A percentile compares a stretch with the other conserved stretches of the same genome.
These are phyloP conservation scores for Drosophila greeni DNA, from an alignment of 2,888 invertebrate genomes.

Conservation along the genomic window DNA sequence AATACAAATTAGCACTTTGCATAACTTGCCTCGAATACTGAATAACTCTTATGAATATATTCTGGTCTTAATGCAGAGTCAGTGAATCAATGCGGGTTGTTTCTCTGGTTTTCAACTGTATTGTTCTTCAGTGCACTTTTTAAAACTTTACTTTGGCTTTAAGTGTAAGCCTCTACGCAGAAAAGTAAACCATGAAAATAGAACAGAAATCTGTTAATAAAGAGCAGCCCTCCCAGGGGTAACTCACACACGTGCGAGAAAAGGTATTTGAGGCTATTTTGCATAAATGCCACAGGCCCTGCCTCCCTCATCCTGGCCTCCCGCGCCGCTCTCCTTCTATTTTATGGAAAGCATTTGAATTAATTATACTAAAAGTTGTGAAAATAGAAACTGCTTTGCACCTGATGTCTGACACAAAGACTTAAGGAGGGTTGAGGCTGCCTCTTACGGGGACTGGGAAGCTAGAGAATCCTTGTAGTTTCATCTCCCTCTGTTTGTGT, in stretches of 20 bases:
- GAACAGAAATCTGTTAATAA: conserved; percentile 42
- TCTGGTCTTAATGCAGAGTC: too few relatives aligned
- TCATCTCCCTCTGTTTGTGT: conserved; percentile 4
- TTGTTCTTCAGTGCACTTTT: too few relatives aligned
- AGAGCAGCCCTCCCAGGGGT: conserved; percentile 15
- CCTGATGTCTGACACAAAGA: conserved; percentile 59
- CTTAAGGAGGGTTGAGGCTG: conserved; percentile 14
- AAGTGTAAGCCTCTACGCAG: conserved; percentile 6
- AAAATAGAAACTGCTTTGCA: conserved; percentile 71
- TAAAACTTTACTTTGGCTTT: neutral
- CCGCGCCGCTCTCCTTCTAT: neutral
- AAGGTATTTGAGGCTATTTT: conserved; percentile 28
- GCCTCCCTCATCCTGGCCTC: neutral
- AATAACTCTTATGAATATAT: too few relatives aligned
- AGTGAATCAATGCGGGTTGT: too few relatives aligned
- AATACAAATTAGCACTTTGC: too few relatives aligned
- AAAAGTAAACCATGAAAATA: conserved; percentile 5
- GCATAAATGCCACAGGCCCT: conserved; percentile 41
- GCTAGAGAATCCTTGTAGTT: conserved; percentile 18
- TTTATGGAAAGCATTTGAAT: conserved; percentile 63
- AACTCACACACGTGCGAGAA: conserved; percentile 3
- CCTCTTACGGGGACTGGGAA: neutral
- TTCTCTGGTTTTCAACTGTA: too few relatives aligned
- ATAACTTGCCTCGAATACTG: too few relatives aligned
- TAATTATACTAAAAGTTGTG: conserved; percentile 71